Base-by-base conservation (phyloP, 2,113 vertebrate species). In the Sylvilagus bachmani region DNA sequence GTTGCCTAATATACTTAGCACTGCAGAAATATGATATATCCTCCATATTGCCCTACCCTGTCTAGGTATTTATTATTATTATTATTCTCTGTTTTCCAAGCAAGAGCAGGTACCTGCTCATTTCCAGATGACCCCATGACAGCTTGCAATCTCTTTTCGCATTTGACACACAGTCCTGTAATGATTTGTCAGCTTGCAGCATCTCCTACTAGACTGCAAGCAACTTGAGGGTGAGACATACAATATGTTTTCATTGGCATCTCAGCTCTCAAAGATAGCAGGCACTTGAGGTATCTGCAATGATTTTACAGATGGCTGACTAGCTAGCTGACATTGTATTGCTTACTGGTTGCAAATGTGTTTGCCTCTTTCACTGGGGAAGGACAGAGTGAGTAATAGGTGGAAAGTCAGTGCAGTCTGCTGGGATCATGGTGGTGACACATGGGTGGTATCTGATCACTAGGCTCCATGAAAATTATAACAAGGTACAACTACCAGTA, bases 401-500 rank as follows among this genome's bases (percentile, higher is more conserved):
- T n/a, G 44, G 84, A 70, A 38, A 36, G 33, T 61, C n/a, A 92
- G 9, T 70, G 67, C 25, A 51, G 29, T 33, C 36, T 8, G 44
- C 11, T 25, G 38, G 8, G 58, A 24, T 21, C 31, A 3, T 21
- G 8, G 11, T 69, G 16, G 31, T 12, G 14, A 29, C 33, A 27
- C 1, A 16, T 1, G 77, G 80, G 58, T 29, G 10, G 16, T 19
- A 10, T 27, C 27, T 33, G 1, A 1, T 5, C 24, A 71, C 3
- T 19, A 17, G 53, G 33, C 29, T 70, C 61, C 13, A 6, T 8
- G 31, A 88, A 96, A 38, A 25, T 82, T 70, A 33, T 21, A 29
- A 17, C 69, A 95, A 96, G 81, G 94, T 64, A 62, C 90, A 62
- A 31, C 58, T 74, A 71, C 81, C 38, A 17, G 62, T 49, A 66